These are phyloP conservation scores for Philopotamus ludificatus DNA, from an alignment of 1,140 invertebrate genomes.

Conservation along the genomic window DNA sequence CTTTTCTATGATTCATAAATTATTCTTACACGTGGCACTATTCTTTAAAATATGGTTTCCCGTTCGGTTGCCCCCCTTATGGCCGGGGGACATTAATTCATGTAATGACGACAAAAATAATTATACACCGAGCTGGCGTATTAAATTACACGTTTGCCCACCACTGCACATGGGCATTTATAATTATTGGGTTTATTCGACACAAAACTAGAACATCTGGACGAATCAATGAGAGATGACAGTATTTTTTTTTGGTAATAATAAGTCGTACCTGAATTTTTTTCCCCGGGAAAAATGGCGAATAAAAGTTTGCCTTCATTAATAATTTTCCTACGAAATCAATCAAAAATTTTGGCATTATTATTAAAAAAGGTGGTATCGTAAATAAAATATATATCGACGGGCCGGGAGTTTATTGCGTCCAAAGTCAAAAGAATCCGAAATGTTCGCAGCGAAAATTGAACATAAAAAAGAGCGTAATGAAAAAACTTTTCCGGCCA, in stretches of 20 bases:
- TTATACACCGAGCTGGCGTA: constrained; percentile 13
- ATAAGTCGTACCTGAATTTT: no score
- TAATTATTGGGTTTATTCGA: no score
- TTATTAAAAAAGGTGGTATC: constrained; percentile 27
- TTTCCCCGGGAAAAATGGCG: no score
- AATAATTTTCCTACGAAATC: constrained; percentile 23
- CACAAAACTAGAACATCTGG: no score
- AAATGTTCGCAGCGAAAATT: constrained; percentile 30
- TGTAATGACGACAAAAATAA: constrained; percentile 38
- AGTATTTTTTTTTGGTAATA: no score
- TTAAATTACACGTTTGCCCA: constrained; percentile 30
- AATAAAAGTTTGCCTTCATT: constrained; percentile 17
- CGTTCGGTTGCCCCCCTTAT: not conserved
- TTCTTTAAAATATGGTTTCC: no score
- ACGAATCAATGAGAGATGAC: no score
- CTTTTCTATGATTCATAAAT: not conserved
- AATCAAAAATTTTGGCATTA: constrained; percentile 14
- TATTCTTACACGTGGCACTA: no score
- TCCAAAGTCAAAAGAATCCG: constrained; percentile 27
- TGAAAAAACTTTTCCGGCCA: constrained; percentile 28
- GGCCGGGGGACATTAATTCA: constrained; percentile 13
- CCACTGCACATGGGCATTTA: constrained; percentile 32
- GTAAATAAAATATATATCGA: constrained; percentile 29
- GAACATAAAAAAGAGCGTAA: constrained; percentile 33
- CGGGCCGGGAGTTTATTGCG: constrained; percentile 25